A percentile compares a stretch with the other conserved stretches of the same genome.
Conservation (phyloP, 2,113 vertebrate genomes). For the Corydoras maculifer region DNA sequence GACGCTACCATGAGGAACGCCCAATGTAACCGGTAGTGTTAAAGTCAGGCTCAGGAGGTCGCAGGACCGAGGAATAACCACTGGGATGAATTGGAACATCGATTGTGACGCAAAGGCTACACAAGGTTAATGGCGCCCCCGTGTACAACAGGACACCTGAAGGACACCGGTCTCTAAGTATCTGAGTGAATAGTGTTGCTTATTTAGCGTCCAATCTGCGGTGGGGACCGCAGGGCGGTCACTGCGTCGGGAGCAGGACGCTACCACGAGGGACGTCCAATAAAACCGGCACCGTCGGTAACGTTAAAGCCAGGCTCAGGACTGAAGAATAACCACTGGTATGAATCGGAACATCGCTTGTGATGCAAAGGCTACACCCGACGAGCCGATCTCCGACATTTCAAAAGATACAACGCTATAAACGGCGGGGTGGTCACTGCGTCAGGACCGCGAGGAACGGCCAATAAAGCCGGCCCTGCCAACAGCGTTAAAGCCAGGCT, state of each 20-base stretch:
- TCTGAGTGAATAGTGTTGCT: too few relatives aligned
- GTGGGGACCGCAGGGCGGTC: background rate
- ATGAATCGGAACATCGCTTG: too few relatives aligned
- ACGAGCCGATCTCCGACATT: background rate
- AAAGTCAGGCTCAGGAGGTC: background rate
- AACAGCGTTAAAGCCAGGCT: background rate
- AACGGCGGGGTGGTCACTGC: background rate
- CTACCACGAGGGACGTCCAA: too few relatives aligned
- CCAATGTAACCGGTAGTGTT: conserved; percentile 8
- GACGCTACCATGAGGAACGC: background rate
- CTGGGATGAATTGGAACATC: too few relatives aligned
- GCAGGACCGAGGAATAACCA: too few relatives aligned
- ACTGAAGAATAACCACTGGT: too few relatives aligned
- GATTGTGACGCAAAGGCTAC: too few relatives aligned
- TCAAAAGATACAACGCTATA: background rate
- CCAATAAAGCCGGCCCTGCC: conserved; percentile 10
- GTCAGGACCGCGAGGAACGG: background rate
- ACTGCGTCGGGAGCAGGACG: too few relatives aligned
- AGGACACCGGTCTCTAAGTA: too few relatives aligned
- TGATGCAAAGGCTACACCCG: background rate
- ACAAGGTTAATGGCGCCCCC: too few relatives aligned
- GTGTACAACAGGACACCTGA: too few relatives aligned
- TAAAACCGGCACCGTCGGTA: background rate
- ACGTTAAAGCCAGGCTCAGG: conserved; percentile 2
- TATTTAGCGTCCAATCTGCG: too few relatives aligned